These are phyloP conservation scores for Martes flavigula DNA, from an alignment of 2,797 vertebrate species.

Conservation along the genomic window DNA sequence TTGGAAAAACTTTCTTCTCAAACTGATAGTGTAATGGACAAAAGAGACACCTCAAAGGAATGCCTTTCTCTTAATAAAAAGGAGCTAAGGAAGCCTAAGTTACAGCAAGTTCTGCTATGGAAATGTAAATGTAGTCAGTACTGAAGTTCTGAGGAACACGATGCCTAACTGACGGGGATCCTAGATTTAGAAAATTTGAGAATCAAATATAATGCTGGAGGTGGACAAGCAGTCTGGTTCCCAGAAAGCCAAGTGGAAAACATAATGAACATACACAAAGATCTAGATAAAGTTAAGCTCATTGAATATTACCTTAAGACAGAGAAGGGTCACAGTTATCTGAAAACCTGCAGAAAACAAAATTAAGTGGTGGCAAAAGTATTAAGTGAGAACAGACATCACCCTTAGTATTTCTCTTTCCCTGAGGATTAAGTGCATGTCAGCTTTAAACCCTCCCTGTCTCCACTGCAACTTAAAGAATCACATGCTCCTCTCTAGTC, in stretches of 20 bases:
- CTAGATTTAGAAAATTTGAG: slow-evolving; percentile 82
- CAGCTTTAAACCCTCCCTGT: background rate
- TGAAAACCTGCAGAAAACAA: slow-evolving; percentile 77
- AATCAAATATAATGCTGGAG: slow-evolving; percentile 82
- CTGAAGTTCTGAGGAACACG: slow-evolving; percentile 72
- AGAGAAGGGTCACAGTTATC: slow-evolving; percentile 77
- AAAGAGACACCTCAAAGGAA: slow-evolving; percentile 72
- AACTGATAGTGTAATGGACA: slow-evolving; percentile 78
- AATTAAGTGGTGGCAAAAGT: slow-evolving; percentile 77
- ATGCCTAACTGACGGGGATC: slow-evolving; percentile 77
- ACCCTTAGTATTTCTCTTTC: slow-evolving; percentile 80
- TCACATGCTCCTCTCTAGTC: background rate
- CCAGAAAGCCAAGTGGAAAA: slow-evolving; percentile 79
- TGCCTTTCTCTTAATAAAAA: slow-evolving; percentile 61
- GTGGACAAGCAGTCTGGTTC: slow-evolving; percentile 82
- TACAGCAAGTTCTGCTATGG: slow-evolving; percentile 70
- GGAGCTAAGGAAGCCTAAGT: slow-evolving; percentile 70
- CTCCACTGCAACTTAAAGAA: background rate
- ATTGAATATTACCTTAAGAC: slow-evolving; percentile 85
- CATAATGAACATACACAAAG: slow-evolving; percentile 78
- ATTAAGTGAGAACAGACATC: slow-evolving; percentile 78
- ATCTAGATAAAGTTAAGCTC: slow-evolving; percentile 85
- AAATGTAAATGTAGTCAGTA: slow-evolving; percentile 73
- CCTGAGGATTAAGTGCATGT: background rate
- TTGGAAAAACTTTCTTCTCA: slow-evolving; percentile 85